Percentiles rank a stretch among this genome's conserved stretches.
phyloP scores from a whole-genome alignment of 2,888 invertebrate genomes.

The Epinotia bilunana region DNA sequence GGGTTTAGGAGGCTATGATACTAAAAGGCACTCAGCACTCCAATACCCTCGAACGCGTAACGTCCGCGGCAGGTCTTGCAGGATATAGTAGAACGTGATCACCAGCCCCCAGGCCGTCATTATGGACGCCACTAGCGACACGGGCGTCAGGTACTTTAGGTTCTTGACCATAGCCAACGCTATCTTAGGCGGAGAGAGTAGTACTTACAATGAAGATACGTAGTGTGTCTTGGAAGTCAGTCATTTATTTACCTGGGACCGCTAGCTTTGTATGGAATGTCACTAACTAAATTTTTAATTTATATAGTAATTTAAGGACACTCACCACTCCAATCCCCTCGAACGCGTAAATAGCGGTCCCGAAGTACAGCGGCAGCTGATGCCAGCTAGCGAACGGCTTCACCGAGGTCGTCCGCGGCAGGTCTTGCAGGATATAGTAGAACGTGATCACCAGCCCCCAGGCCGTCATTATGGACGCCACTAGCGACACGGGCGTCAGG shows the following conservation, averaged over 20 bases:
- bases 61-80: conserved; percentile 90
- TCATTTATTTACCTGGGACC: no score
- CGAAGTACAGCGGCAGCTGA: no score
- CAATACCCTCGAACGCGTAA: conserved; percentile 98
- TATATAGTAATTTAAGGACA: no score
- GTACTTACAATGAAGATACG: no score
- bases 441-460: conserved; percentile 92
- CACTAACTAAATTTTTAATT: no score
- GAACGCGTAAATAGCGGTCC: conserved; percentile 97
- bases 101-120: conserved; percentile 91
- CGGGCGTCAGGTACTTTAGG: no score
- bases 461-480: conserved; percentile 92
- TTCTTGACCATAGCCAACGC: no score
- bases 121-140: conserved; percentile 92
- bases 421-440: conserved; percentile 92
- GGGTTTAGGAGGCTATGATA: no score
- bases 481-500: no score
- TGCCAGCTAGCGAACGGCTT: conserved; percentile 87
- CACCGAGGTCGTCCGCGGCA: conserved; percentile 87
- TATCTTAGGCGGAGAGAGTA: no score
- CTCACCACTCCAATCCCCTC: conserved; percentile 97
- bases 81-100: conserved; percentile 93
- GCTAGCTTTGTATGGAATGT: no score
- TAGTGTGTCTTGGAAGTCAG: no score
- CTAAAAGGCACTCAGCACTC: conserved; percentile 81